phyloP scores from a whole-genome alignment of 2,113 vertebrate species.

The Oenanthe melanoleuca region DNA sequence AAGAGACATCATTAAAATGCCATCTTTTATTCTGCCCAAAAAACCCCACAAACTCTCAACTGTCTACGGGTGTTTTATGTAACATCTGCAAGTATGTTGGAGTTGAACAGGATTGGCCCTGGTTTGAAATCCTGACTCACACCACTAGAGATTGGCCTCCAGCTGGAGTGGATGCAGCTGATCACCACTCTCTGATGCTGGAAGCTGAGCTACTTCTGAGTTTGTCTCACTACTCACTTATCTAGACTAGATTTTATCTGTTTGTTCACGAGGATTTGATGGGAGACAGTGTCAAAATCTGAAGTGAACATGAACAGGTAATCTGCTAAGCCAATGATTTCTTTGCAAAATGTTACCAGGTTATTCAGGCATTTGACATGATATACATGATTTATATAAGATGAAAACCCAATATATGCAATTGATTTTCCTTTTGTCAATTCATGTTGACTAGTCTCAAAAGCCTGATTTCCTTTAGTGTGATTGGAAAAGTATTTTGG shows the following conservation, averaged over 20 bases:
- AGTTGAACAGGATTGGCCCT: background rate
- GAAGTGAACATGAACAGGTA: background rate
- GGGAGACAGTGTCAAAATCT: background rate
- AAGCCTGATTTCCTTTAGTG: background rate
- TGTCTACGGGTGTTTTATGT: background rate
- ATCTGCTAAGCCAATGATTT: background rate
- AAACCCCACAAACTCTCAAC: background rate
- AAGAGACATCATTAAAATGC: background rate
- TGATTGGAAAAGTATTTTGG: background rate
- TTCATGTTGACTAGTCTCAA: background rate
- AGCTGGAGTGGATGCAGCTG: background rate
- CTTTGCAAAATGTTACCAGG: background rate
- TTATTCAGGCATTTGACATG: background rate
- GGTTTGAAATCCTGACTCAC: background rate
- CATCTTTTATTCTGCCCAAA: background rate
- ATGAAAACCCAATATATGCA: background rate
- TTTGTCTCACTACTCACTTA: background rate
- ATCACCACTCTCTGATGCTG: background rate
- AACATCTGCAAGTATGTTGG: background rate
- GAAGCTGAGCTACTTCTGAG: background rate
- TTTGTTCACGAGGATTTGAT: background rate
- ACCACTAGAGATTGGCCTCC: background rate
- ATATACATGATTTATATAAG: background rate
- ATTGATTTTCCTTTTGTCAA: background rate
- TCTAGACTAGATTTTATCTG: background rate